These are phyloP conservation scores for Plotosus lineatus DNA, from an alignment of 2,113 vertebrate species.

Conservation along the genomic window DNA sequence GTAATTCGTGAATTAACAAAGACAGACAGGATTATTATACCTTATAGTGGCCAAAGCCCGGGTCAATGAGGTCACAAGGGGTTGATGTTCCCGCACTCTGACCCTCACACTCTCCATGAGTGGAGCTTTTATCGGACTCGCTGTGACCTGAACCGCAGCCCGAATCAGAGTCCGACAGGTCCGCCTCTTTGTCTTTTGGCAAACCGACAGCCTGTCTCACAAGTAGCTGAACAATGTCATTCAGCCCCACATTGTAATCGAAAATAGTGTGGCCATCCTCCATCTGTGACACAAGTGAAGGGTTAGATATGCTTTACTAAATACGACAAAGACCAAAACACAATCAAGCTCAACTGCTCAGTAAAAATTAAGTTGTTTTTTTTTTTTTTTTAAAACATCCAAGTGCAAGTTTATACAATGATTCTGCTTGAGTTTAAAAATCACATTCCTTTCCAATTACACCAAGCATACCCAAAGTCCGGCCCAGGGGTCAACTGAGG, in stretches of 20 bases:
- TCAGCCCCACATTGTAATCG: conserved; percentile 90
- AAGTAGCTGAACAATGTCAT: conserved; percentile 92
- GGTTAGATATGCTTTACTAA: background rate
- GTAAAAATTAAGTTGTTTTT: background rate
- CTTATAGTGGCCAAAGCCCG: conserved; percentile 85
- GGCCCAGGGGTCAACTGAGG: no score
- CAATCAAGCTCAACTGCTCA: background rate
- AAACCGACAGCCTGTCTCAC: conserved; percentile 75
- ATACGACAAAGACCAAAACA: background rate
- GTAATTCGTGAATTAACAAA: background rate
- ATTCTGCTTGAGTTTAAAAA: no score
- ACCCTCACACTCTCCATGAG: conserved; percentile 77
- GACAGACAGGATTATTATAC: no score
- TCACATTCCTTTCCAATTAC: no score
- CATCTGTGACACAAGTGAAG: conserved; percentile 75
- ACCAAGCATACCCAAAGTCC: no score
- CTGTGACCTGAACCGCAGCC: conserved; percentile 91
- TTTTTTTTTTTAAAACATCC: no score
- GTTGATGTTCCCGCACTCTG: conserved; percentile 75
- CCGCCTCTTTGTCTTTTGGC: conserved; percentile 82
- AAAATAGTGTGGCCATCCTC: conserved; percentile 95
- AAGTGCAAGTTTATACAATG: no score
- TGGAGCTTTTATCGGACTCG: conserved; percentile 91
- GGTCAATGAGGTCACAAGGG: conserved; percentile 64
- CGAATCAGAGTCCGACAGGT: conserved; percentile 91